phyloP scores from a whole-genome alignment of 2,113 vertebrate species.

The Lepus americanus region DNA sequence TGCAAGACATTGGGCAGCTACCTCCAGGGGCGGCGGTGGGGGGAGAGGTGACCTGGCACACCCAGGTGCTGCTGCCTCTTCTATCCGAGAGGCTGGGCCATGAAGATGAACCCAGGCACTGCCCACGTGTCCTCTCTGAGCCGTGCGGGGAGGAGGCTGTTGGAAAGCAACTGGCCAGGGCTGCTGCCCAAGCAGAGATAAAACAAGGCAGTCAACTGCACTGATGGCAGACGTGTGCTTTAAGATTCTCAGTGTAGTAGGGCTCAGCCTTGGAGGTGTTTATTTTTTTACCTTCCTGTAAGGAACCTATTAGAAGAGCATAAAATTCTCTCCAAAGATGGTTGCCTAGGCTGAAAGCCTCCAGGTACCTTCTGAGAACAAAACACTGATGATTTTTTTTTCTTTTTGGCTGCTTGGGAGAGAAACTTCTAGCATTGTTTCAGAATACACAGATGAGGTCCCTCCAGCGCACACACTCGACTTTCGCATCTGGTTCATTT shows the following conservation, averaged over 20 bases:
- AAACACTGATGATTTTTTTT: conserved; percentile 60
- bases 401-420: conserved; percentile 48
- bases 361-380: conserved; percentile 68
- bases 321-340: conserved; percentile 61
- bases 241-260: neutral
- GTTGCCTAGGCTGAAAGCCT: conserved; percentile 62
- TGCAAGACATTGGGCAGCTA: conserved; percentile 79
- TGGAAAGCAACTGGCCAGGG: conserved; percentile 83
- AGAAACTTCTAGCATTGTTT: conserved; percentile 72
- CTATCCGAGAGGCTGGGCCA: conserved; percentile 62
- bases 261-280: conserved; percentile 51
- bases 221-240: neutral
- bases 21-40: neutral
- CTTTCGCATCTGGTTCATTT: conserved; percentile 70
- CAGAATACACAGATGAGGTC: conserved; percentile 22
- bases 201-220: conserved; percentile 57
- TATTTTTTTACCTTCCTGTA: conserved; percentile 54
- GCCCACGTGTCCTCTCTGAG: conserved; percentile 21
- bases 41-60: neutral
- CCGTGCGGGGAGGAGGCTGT: neutral
- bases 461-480: conserved; percentile 40
- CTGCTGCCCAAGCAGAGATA: conserved; percentile 75
- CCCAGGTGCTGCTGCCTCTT: conserved; percentile 71
- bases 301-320: conserved; percentile 18
- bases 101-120: conserved; percentile 32